A percentile compares a stretch with the other conserved stretches of the same genome.
These are phyloP conservation scores for Schizothorax lantsangensis DNA, from an alignment of 2,797 vertebrate genomes.

Conservation along the genomic window DNA sequence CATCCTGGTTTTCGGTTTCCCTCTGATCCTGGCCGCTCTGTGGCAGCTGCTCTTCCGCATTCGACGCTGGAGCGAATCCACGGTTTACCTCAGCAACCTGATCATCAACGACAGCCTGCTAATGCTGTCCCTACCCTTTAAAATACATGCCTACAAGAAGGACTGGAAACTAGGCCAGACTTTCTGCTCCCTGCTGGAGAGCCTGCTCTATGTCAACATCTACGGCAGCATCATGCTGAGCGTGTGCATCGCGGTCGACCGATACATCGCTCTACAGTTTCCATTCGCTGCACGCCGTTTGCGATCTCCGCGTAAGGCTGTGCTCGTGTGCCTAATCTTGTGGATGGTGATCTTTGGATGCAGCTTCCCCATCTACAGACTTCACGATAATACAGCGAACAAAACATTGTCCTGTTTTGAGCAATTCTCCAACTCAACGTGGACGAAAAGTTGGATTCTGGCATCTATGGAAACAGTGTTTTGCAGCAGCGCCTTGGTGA, in stretches of 20 bases:
- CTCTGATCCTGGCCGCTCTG: slow-evolving; percentile 74
- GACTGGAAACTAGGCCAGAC: slow-evolving; percentile 64
- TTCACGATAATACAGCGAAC: slow-evolving; percentile 48
- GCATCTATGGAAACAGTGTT: slow-evolving; percentile 66
- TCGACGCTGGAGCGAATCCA: slow-evolving; percentile 71
- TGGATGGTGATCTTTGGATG: slow-evolving; percentile 63
- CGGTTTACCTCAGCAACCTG: slow-evolving; percentile 74
- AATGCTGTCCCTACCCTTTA: slow-evolving; percentile 79
- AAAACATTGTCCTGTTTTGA: slow-evolving; percentile 68
- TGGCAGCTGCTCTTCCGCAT: slow-evolving; percentile 71
- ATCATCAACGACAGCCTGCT: slow-evolving; percentile 77
- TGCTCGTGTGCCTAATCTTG: slow-evolving; percentile 64
- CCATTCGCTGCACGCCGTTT: slow-evolving; percentile 66
- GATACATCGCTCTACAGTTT: slow-evolving; percentile 69
- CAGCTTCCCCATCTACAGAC: slow-evolving; percentile 60
- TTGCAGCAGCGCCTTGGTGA: slow-evolving; percentile 53
- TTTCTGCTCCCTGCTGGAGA: slow-evolving; percentile 77
- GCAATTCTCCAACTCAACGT: slow-evolving; percentile 68
- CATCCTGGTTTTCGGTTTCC: slow-evolving; percentile 70
- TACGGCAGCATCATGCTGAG: slow-evolving; percentile 79
- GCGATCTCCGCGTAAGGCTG: slow-evolving; percentile 72
- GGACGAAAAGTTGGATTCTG: slow-evolving; percentile 65
- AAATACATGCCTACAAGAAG: slow-evolving; percentile 71
- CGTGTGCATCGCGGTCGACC: slow-evolving; percentile 73
- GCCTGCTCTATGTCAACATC: slow-evolving; percentile 79